These are phyloP conservation scores for Heptranchias perlo DNA, from an alignment of 2,113 vertebrate genomes.

Conservation along the genomic window DNA sequence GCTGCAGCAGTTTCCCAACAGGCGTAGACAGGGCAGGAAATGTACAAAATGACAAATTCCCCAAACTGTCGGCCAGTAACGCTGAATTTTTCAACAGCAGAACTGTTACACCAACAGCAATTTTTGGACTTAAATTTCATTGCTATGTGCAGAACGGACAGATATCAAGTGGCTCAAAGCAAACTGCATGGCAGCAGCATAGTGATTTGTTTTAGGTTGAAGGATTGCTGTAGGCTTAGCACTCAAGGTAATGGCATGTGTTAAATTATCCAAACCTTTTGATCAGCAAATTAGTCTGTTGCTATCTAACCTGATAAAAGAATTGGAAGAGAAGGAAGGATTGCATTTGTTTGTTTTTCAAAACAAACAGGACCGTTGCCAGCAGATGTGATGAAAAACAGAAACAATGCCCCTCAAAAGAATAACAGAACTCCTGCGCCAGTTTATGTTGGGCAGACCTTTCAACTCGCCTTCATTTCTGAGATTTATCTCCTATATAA, in stretches of 20 bases:
- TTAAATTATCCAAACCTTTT: background rate
- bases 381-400: background rate
- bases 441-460: background rate
- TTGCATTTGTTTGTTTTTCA: background rate
- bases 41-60: background rate
- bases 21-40: background rate
- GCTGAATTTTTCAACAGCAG: background rate
- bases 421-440: background rate
- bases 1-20: background rate
- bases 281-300: background rate
- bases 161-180: background rate
- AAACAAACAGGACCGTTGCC: background rate
- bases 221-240: background rate
- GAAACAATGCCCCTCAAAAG: background rate
- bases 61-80: background rate
- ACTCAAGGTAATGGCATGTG: background rate
- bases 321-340: constrained; percentile 4
- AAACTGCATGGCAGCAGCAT: background rate
- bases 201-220: background rate
- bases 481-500: background rate
- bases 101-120: background rate
- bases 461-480: background rate
- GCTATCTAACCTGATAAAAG: background rate
- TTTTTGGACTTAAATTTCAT: background rate
- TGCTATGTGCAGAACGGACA: background rate